These are phyloP conservation scores for Gallinago undulata DNA, from an alignment of 2,113 vertebrate genomes.

Conservation along the genomic window DNA sequence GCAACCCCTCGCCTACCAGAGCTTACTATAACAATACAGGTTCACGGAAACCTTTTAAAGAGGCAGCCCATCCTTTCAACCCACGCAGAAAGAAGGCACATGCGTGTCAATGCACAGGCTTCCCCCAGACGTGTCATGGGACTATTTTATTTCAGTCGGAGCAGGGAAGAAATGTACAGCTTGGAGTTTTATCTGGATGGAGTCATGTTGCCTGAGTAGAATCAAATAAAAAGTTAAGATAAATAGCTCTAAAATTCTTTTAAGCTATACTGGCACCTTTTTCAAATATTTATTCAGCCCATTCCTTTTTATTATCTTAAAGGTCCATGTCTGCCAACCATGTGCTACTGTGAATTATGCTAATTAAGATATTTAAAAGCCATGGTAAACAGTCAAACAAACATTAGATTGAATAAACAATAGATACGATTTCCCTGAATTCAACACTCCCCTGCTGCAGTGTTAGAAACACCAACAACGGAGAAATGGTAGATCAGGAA, in stretches of 20 bases:
- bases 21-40: constrained; percentile 69
- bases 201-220: not conserved
- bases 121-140: not conserved
- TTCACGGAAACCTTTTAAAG: constrained; percentile 76
- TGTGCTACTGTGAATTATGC: not conserved
- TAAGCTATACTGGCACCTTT: not conserved
- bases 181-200: not conserved
- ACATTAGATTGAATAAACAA: not conserved
- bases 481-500: not conserved
- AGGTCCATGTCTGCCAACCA: not conserved
- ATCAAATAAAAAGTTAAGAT: not conserved
- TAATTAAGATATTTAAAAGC: constrained; percentile 4
- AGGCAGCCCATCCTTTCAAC: constrained; percentile 56
- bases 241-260: not conserved
- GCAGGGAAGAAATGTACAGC: not conserved
- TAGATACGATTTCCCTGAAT: not conserved
- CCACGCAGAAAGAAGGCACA: not conserved
- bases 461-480: not conserved
- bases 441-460: not conserved
- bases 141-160: not conserved
- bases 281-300: not conserved
- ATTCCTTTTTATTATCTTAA: not conserved
- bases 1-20: constrained; percentile 82
- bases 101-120: fast-evolving
- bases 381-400: not conserved